Evolutionary conservation across 2,797 vertebrate species (phyloP).

Genomic region (Clamator glandarius): DNA sequence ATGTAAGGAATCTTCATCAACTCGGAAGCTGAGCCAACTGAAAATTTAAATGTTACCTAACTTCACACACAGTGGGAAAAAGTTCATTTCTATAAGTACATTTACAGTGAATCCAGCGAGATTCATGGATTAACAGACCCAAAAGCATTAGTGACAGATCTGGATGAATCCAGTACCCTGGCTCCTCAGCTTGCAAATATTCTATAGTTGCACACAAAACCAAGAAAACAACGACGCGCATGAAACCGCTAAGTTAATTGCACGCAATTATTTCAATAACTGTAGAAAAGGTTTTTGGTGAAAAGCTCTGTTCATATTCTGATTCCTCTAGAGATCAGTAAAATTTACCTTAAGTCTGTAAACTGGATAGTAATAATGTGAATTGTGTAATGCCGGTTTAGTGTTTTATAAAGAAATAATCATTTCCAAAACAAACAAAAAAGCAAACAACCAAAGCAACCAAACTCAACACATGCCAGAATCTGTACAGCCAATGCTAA

Average conservation of each 20-base stretch:
- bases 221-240: neutral
- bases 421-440: neutral
- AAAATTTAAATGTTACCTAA: neutral
- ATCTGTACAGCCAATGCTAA: neutral
- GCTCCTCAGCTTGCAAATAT: neutral
- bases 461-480: neutral
- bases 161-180: neutral
- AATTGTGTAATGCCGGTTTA: neutral
- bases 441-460: neutral
- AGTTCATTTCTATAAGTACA: neutral
- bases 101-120: neutral
- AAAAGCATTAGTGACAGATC: neutral
- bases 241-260: rapidly evolving
- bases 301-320: neutral
- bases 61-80: neutral
- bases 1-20: neutral
- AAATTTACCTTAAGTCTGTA: neutral
- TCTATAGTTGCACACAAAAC: neutral
- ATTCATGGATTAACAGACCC: neutral
- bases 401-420: neutral
- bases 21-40: neutral
- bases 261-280: neutral
- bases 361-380: neutral
- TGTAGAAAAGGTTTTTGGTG: neutral
- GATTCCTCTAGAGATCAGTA: neutral